Evolutionary conservation across 2,888 invertebrate species (phyloP), one percentile per base, ranked within the genome.

Genomic region (Iselma pallidipennis): DNA sequence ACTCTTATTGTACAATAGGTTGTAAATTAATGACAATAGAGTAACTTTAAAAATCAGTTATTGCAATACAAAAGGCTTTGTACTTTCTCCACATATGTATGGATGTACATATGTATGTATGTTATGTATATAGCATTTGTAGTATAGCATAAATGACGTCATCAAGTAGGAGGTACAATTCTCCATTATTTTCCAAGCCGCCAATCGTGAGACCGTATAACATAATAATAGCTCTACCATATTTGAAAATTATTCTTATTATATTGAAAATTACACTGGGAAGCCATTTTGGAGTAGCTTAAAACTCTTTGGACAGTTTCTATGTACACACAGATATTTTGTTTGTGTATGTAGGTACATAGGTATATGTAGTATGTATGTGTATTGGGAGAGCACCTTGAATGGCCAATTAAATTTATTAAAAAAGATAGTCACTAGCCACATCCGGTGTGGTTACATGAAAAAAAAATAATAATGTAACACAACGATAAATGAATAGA

Each of bases 171-270:
- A 71, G 75, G 73, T 60, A 67, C 71, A 64, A 61, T 61, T 58
- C 61, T 59, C 66, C 66, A 73, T 73, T 73, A 71, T 72, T 59
- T 71, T 65, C 58, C 57, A 55, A 63, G 67, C 71, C 68, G 66
- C 78, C 74, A 74, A 74, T 74, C 69, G 60, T 69, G 67, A 67
- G 68, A 66, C 69, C 65, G 62, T 65, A 64, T 54, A 66, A 67
- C 71, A 67, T 76, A 76, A 76, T 76, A 74, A 76, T 72, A 73
- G 69, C 72, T 72, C 78, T 73, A 78, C 80, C 80, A 79, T 80
- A 76, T 79, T 79, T 79, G 80, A 79, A 80, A 80, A 80, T 80
- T 79, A 78, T 80, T 78, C 80, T 77, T 79, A 79, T 80, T 80
- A 79, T 76, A 72, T 67, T 70, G 76, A 77, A 78, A 78, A 78